phyloP scores from a whole-genome alignment of 1,140 invertebrate species.

The Goniozus legneri region DNA sequence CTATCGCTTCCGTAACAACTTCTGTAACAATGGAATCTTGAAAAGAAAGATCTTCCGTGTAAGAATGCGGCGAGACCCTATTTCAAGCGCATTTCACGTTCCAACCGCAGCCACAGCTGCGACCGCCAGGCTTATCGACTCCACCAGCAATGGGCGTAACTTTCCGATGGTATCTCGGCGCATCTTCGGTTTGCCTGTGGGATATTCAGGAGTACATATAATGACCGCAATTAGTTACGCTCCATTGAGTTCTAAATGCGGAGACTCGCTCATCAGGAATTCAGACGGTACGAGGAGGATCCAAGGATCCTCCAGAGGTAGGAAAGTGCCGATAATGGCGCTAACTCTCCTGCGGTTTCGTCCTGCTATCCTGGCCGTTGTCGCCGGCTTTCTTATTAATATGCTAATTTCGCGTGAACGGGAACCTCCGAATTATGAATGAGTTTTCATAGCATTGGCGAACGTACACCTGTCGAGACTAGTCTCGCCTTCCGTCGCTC shows the following conservation, averaged over 20 bases:
- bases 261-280: conserved; percentile 49
- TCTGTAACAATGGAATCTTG: no score
- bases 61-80: background rate
- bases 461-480: background rate
- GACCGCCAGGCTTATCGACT: background rate
- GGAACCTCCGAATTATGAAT: conserved; percentile 20
- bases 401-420: conserved; percentile 48
- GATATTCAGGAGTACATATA: conserved; percentile 11
- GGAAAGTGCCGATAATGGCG: conserved; percentile 25
- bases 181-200: background rate
- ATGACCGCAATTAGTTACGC: conserved; percentile 49
- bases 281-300: conserved; percentile 41
- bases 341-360: conserved; percentile 40
- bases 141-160: background rate
- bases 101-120: background rate
- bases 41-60: background rate
- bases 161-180: background rate
- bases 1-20: no score
- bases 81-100: background rate
- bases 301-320: conserved; percentile 31
- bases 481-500: conserved; percentile 12
- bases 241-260: conserved; percentile 56
- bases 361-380: conserved; percentile 53
- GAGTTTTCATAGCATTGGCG: conserved; percentile 1
- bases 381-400: conserved; percentile 55